phyloP scores from a whole-genome alignment of 92 coral and sea anemone genomes.

The Nematostella vectensis region DNA sequence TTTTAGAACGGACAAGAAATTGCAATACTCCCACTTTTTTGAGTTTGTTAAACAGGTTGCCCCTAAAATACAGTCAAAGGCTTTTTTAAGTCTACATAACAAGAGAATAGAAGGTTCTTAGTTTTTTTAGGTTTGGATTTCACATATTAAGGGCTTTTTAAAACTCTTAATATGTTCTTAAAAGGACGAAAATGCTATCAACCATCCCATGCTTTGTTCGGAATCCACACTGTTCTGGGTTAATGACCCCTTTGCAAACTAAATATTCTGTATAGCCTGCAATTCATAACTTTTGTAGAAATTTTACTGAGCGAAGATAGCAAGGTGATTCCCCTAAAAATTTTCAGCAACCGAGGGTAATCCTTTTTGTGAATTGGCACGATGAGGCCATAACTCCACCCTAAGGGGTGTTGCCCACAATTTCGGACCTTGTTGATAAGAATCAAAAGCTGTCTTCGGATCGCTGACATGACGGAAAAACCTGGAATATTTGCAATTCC shows the following conservation, averaged over 20 bases:
- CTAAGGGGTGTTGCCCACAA: conserved; percentile 11
- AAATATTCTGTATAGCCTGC: conserved; percentile 19
- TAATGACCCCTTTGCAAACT: conserved; percentile 6
- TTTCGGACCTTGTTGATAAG: conserved; percentile 16
- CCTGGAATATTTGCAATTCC: too few species aligned
- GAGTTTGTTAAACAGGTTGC: conserved; percentile 26
- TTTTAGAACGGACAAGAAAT: conserved; percentile 5
- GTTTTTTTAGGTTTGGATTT: conserved; percentile 19
- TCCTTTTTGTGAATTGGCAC: conserved; percentile 28
- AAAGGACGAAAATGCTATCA: conserved; percentile 9
- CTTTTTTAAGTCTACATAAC: conserved; percentile 37
- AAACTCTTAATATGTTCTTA: too few species aligned
- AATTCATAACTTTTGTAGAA: conserved; percentile 17
- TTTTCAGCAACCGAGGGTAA: conserved; percentile 14
- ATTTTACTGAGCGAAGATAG: conserved; percentile 17
- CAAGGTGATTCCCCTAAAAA: conserved; percentile 18
- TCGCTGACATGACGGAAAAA: too few species aligned
- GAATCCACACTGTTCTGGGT: conserved; percentile 17
- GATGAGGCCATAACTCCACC: conserved; percentile 24
- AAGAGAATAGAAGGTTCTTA: conserved; percentile 28
- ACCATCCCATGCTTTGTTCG: conserved; percentile 8
- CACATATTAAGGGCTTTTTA: conserved; percentile 10
- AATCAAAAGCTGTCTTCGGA: conserved; percentile 9
- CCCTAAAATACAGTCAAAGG: conserved; percentile 27
- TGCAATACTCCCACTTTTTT: conserved; percentile 15